phyloP scores from a whole-genome alignment of 2,797 vertebrate species.

The Oreochromis grahami region DNA sequence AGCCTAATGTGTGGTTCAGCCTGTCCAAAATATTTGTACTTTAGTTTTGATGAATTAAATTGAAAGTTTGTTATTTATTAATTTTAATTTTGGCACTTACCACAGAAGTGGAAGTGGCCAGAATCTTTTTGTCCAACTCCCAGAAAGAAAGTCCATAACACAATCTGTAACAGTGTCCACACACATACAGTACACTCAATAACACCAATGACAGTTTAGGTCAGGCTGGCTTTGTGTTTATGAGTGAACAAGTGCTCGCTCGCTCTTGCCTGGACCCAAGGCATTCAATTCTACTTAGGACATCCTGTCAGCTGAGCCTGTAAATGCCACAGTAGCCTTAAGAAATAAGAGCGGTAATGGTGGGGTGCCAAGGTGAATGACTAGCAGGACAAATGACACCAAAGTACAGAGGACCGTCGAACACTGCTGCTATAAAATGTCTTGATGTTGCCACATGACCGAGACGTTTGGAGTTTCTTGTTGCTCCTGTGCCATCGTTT shows the following conservation, averaged over 20 bases:
- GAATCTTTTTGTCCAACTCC: background rate
- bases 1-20: background rate
- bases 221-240: background rate
- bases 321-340: constrained; percentile 26
- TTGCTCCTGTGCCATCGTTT: background rate
- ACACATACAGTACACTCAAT: background rate
- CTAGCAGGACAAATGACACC: background rate
- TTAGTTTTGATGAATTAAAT: background rate
- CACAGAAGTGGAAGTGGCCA: background rate
- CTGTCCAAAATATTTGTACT: background rate
- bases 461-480: background rate
- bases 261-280: background rate
- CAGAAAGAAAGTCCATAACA: background rate
- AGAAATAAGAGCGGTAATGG: constrained; percentile 18
- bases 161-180: background rate
- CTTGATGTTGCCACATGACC: background rate
- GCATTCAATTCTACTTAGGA: constrained; percentile 19
- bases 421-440: background rate
- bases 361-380: constrained; percentile 13
- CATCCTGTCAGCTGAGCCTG: constrained; percentile 14
- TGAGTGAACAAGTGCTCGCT: background rate
- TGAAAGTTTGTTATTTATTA: background rate
- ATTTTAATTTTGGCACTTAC: background rate
- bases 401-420: background rate
- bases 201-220: constrained; percentile 17